Evolutionary conservation across 2,113 vertebrate genomes (phyloP), one percentile per base, ranked within the genome.

Genomic region (Hymenochirus boettgeri): DNA sequence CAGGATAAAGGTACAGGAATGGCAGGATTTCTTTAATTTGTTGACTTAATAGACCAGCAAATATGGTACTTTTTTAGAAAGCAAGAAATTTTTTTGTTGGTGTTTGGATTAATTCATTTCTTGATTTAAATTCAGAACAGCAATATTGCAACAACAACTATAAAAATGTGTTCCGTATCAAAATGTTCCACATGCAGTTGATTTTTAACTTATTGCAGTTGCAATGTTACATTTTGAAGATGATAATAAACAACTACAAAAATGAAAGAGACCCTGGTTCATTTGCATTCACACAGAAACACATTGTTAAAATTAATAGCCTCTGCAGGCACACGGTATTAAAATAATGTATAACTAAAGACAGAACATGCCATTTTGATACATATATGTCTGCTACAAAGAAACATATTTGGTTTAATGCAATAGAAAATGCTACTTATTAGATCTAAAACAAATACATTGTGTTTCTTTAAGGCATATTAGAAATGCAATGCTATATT

Each of bases 361-460:
- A 67, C 35, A 67, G 47, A 29, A 53, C 15, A 60, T 53, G n/a
- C n/a, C n/a, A 59, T 60, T 60, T 45, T 53, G 47, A 58, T 45
- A 59, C 47, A 53, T 60, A 27, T 31, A 31, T 27, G 35, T 31
- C 63, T 58, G 47, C 19, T 59, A 21, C 12, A 53, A 42, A 45
- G 33, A 15, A 33, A 53, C 27, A 59, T 17, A 27, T 67, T 67
- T 26, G 64, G n/a, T 58, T 9, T 51, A 26, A 45, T 13, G 35
- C 55, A 52, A n/a, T 59, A 33, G 33, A 60, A 39, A 42, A 53
- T 29, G 56, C 53, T 69, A 29, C 57, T 60, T 53, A 24, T 46
- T 53, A 53, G 56, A n/a, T 47, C 65, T 60, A 69, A 60, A 60
- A 69, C 23, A 60, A 51, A 12, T 57, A 60, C 65, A 69, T 69